Conservation (phyloP, 2,113 vertebrate genomes). For the Caloenas nicobarica region DNA sequence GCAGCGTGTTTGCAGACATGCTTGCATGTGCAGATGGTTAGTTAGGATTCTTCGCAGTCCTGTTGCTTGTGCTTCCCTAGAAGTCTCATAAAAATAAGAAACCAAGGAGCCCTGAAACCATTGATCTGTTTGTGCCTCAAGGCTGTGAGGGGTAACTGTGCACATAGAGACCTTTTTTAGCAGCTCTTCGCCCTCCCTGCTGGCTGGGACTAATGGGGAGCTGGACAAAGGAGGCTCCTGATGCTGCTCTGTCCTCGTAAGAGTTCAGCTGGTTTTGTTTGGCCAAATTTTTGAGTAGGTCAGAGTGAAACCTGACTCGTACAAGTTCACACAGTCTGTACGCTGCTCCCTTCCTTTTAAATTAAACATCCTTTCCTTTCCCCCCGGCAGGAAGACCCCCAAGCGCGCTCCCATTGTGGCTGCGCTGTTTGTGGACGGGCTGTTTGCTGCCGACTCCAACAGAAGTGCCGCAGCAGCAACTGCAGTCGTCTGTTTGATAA, state of each 20-base stretch:
- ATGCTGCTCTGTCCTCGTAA: not conserved
- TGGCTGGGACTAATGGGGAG: not conserved
- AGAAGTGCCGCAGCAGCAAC: not conserved
- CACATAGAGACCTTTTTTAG: not conserved
- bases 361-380: conserved; percentile 20
- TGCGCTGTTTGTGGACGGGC: not conserved
- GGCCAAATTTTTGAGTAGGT: not conserved
- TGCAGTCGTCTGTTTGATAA: not conserved
- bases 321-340: not conserved
- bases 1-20: not conserved
- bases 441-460: not conserved
- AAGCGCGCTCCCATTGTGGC: not conserved
- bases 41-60: not conserved
- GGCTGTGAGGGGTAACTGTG: not conserved
- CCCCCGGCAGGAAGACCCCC: not conserved
- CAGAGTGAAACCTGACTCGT: not conserved
- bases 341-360: conserved; percentile 10
- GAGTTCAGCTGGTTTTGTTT: not conserved
- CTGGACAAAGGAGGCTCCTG: not conserved
- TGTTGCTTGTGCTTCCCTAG: not conserved
- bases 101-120: not conserved
- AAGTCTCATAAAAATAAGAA: not conserved
- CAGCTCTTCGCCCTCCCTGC: not conserved
- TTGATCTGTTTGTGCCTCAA: not conserved
- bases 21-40: not conserved